These are phyloP conservation scores for Odocoileus hemionus DNA, from an alignment of 2,113 vertebrate species.

Conservation along the genomic window DNA sequence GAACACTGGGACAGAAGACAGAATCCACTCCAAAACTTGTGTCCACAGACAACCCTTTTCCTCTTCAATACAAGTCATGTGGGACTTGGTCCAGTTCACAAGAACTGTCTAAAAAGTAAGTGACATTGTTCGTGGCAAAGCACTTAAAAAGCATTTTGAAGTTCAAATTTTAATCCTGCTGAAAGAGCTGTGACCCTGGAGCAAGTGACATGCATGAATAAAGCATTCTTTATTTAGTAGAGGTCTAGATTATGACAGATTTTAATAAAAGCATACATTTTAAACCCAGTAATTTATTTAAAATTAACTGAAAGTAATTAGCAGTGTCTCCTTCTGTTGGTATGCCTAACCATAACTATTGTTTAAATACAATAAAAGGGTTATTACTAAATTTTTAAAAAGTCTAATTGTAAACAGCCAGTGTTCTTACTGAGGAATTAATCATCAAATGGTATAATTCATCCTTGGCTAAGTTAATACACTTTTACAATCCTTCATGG, in stretches of 20 bases:
- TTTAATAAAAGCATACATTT: neutral
- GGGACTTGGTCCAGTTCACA: neutral
- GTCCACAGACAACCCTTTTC: neutral
- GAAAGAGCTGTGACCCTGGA: neutral
- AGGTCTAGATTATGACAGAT: neutral
- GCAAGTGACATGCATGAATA: neutral
- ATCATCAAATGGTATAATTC: slow-evolving; percentile 9
- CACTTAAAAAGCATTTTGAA: neutral
- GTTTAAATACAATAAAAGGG: neutral
- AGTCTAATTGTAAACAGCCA: slow-evolving; percentile 8
- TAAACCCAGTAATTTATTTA: neutral
- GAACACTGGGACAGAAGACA: neutral
- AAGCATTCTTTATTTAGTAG: neutral
- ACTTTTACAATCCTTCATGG: slow-evolving; percentile 29
- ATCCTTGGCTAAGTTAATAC: slow-evolving; percentile 43
- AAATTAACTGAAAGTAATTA: slow-evolving; percentile 37
- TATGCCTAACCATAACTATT: neutral
- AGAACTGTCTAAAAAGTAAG: neutral
- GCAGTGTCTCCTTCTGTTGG: neutral
- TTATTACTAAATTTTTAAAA: slow-evolving; percentile 26
- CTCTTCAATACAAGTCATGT: neutral
- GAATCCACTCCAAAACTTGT: neutral
- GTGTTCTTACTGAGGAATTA: slow-evolving; percentile 9
- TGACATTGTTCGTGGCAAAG: neutral
- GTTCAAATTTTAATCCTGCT: neutral